Conservation (phyloP, 2,888 invertebrate genomes). For the Cotesia congregata region DNA sequence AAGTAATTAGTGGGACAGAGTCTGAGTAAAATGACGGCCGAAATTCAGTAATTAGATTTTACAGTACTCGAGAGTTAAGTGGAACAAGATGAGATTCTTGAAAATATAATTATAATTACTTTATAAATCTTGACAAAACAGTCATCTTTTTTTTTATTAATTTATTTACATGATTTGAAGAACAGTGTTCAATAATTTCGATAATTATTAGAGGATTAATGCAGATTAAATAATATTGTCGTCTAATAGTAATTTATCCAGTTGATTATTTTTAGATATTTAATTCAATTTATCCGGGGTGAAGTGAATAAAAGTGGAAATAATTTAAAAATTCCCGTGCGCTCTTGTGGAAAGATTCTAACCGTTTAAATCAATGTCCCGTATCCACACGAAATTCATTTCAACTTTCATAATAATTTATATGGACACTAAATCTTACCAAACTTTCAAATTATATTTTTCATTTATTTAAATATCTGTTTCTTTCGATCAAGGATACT, state of each 20-base stretch:
- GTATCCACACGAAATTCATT: constrained; percentile 12
- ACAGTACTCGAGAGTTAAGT: background rate
- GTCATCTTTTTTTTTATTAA: background rate
- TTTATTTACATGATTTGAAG: background rate
- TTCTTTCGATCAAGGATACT: no score
- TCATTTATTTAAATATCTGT: no score
- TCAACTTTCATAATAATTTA: constrained; percentile 21
- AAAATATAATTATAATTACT: background rate
- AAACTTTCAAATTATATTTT: no score
- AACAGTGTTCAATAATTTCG: background rate
- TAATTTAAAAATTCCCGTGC: background rate
- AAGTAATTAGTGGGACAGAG: background rate
- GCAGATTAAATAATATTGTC: background rate
- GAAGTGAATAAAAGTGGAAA: background rate
- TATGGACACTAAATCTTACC: background rate
- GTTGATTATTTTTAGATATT: background rate
- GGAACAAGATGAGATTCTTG: background rate
- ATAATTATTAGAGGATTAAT: no score
- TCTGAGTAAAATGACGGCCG: background rate
- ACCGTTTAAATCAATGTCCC: constrained; percentile 30
- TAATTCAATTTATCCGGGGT: background rate
- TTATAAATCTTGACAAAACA: background rate
- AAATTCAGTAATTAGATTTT: background rate
- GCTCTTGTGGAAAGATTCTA: constrained; percentile 22
- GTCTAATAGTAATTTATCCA: background rate